phyloP scores from a whole-genome alignment of 2,113 vertebrate species.

The Vanacampus margaritifer region DNA sequence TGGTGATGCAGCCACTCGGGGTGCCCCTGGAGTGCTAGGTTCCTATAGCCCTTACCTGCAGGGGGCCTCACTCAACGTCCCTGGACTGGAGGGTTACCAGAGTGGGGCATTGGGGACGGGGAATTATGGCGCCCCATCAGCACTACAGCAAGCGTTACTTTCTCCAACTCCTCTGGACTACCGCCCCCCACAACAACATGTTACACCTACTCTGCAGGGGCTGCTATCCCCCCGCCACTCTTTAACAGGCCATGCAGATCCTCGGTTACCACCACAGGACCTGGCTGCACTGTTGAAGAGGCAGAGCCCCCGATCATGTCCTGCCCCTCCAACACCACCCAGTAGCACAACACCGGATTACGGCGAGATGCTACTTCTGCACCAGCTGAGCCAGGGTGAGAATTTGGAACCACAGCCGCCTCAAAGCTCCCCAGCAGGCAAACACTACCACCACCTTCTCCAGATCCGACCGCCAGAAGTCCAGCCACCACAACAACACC shows the following conservation, averaged over 20 bases:
- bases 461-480: conserved; percentile 82
- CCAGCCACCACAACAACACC: conserved; percentile 49
- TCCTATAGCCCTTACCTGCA: conserved; percentile 77
- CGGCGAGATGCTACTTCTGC: conserved; percentile 82
- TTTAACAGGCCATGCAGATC: conserved; percentile 87
- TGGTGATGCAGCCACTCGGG: conserved; percentile 65
- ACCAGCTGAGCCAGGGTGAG: conserved; percentile 86
- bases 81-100: conserved; percentile 77
- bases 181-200: conserved; percentile 84
- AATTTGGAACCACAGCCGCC: conserved; percentile 70
- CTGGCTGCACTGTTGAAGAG: conserved; percentile 89
- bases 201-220: conserved; percentile 92
- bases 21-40: conserved; percentile 55
- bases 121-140: conserved; percentile 75
- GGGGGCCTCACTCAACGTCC: conserved; percentile 78
- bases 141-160: conserved; percentile 94
- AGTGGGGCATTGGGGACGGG: conserved; percentile 65
- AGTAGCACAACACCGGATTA: conserved; percentile 74
- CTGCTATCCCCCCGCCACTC: conserved; percentile 96
- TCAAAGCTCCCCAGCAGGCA: conserved; percentile 61
- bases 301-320: conserved; percentile 68
- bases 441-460: conserved; percentile 88
- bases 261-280: conserved; percentile 86
- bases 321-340: conserved; percentile 62
- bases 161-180: conserved; percentile 93